Evolutionary conservation across 2,888 invertebrate species (phyloP).

Genomic region (Blastobasis lacticolella): DNA sequence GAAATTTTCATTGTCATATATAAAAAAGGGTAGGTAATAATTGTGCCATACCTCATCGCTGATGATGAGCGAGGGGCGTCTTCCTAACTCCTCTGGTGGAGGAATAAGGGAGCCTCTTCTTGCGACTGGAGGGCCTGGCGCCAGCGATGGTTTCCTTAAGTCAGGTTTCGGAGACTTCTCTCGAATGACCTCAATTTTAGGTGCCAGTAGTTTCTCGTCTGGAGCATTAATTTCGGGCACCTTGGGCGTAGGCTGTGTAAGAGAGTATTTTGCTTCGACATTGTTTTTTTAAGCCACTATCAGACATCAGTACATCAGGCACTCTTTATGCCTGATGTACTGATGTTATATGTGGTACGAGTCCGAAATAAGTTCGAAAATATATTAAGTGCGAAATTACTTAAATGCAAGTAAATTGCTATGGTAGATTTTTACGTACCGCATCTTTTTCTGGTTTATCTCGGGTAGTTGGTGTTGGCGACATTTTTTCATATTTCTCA

Average conservation of each 20-base stretch:
- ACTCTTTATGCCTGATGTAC: no score
- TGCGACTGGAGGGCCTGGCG: constrained; percentile 67
- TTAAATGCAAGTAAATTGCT: no score
- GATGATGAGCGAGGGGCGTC: constrained; percentile 92
- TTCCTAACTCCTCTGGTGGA: constrained; percentile 89
- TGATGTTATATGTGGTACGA: no score
- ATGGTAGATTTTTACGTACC: constrained; percentile 13
- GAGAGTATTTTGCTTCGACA: neutral
- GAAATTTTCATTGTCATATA: constrained; percentile 42
- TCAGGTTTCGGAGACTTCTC: constrained; percentile 82
- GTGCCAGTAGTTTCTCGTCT: constrained; percentile 74
- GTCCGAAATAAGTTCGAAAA: no score
- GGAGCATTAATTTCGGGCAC: constrained; percentile 83
- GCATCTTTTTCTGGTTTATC: constrained; percentile 64
- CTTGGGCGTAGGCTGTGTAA: constrained; percentile 45
- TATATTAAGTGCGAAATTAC: no score
- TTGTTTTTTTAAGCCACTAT: no score
- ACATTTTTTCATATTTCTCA: constrained; percentile 78
- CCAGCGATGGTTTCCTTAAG: constrained; percentile 83
- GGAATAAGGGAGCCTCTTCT: constrained; percentile 90
- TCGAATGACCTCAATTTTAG: constrained; percentile 90
- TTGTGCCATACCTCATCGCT: constrained; percentile 89
- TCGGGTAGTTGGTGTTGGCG: constrained; percentile 64
- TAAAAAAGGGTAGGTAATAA: neutral
- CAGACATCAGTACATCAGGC: no score